Base-by-base conservation (phyloP, 2,797 vertebrate genomes). In the Melopsittacus undulatus region DNA sequence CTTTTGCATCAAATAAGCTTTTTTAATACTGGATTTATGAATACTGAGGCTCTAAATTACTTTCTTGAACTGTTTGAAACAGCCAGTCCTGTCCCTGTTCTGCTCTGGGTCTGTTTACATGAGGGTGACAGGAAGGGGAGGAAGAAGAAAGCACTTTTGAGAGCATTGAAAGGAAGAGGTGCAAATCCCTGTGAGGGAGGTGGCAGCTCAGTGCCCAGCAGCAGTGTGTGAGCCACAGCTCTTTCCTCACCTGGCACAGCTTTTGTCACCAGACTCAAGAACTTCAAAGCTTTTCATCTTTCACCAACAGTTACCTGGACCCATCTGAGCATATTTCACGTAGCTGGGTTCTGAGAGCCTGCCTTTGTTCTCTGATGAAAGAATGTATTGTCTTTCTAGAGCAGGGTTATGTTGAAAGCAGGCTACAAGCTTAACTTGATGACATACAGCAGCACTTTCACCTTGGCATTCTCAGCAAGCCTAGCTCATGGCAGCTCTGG, bases 151-250 rank as follows among this genome's bases (percentile, higher is more conserved):
- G 29, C 36, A 21, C 21, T 18, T 72, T 38, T 70, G 83, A 48
- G 51, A 80, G 68, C 11, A 1, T n/a, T 83, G 79, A 46, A 45
- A 15, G 11, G 51, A 24, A 13, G 32, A 45, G 10, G 18, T 48
- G 42, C 6, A 38, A 16, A 40, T 84, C 59, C 26, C 36, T 0
- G 0, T 10, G 75, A 48, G 64, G 70, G 61, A 48, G 61, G 3
- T 17, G 30, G 66, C 61, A 54, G 76, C 74, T 30, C 3, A 18
- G 80, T 34, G 4, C 7, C 27, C 49, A 62, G 77, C 81, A 48
- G 54, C 32, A 2, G 8, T 13, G 3, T 29, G 52, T 3, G 10
- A 82, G 70, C 42, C 0, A 0, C 10, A 15, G 32, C 11, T 64
- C 52, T 22, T 52, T 49, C 27, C 52, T 82, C 3, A 0, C 23